phyloP scores from a whole-genome alignment of 2,888 invertebrate genomes.

The Mythimna vitellina region DNA sequence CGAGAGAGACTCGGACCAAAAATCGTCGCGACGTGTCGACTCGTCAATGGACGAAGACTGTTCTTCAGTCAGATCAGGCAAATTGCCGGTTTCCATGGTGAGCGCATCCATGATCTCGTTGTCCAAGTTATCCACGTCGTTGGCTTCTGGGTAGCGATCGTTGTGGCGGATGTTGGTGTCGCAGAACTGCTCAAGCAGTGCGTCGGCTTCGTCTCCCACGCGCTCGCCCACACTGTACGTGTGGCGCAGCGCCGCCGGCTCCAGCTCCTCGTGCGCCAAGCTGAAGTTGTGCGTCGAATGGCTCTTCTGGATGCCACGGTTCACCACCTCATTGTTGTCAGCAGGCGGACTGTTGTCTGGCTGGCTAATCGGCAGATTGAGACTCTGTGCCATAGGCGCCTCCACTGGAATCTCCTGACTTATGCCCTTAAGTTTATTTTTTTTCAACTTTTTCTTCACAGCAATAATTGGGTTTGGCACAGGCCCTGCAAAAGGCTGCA shows the following conservation, averaged over 20 bases:
- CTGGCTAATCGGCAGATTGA: slow-evolving; percentile 74
- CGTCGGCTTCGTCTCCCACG: slow-evolving; percentile 65
- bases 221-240: slow-evolving; percentile 71
- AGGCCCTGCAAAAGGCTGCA: slow-evolving; percentile 29
- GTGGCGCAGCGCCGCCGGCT: slow-evolving; percentile 64
- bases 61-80: slow-evolving; percentile 84
- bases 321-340: slow-evolving; percentile 73
- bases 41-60: slow-evolving; percentile 84
- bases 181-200: slow-evolving; percentile 69
- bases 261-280: slow-evolving; percentile 60
- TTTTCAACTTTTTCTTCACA: slow-evolving; percentile 51
- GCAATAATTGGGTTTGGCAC: slow-evolving; percentile 3
- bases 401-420: slow-evolving; percentile 59
- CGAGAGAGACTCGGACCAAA: slow-evolving; percentile 75
- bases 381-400: slow-evolving; percentile 76
- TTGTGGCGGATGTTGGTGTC: slow-evolving; percentile 87
- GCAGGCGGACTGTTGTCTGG: slow-evolving; percentile 56
- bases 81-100: slow-evolving; percentile 80
- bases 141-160: slow-evolving; percentile 84
- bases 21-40: slow-evolving; percentile 82
- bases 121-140: slow-evolving; percentile 82
- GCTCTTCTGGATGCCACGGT: slow-evolving; percentile 75
- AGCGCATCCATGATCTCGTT: slow-evolving; percentile 83
- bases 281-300: slow-evolving; percentile 77
- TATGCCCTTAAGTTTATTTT: slow-evolving; percentile 62